Base-by-base conservation (phyloP, 2,797 vertebrate species). In the Sebastes iracundus region DNA sequence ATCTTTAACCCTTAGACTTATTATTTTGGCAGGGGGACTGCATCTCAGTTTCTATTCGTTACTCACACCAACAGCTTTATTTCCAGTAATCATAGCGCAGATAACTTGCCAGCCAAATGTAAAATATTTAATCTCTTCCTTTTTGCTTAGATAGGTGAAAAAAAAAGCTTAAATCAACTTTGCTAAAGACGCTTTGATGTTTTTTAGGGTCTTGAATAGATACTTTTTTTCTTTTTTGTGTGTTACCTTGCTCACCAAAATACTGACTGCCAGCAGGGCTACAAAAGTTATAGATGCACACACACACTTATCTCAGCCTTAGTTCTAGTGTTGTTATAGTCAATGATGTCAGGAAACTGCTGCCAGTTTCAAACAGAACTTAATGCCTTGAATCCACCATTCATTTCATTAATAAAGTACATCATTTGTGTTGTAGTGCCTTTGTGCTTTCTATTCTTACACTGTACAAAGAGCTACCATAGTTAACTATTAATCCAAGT, bases 1-100 rank as follows among this genome's bases (percentile, higher is more conserved):
- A 83, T 72, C 46, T 27, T 72, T 23, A 65, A 77, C 70, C 42
- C 60, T 75, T 71, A 42, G 33, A 12, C 18, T 13, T 18, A 66
- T 62, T 77, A 60, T 69, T 78, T 70, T 25, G 35, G 33, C 58
- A 60, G 46, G 30, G 35, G n/a, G 63, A 62, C 14, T 25, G 28
- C 22, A 23, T 77, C 61, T 85, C 3, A 32, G 56, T 25, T 75
- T 30, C 23, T 28, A 13, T 6, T 66, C 46, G 2, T 20, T 35
- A 1, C n/a, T 62, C 35, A 22, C 22, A 66, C 4, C 4, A 55
- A 22, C 59, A 63, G 38, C 42, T 76, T 74, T 32, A 55, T 35
- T 62, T 27, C 18, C 33, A 11, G 14, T 20, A 16, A 72, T 28
- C 35, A 63, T 5, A 22, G 18, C 1, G 14, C 10, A 30, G 5